A percentile compares a stretch with the other conserved stretches of the same genome.
These are phyloP conservation scores for Dryobota labecula DNA, from an alignment of 2,888 invertebrate genomes.

Conservation along the genomic window DNA sequence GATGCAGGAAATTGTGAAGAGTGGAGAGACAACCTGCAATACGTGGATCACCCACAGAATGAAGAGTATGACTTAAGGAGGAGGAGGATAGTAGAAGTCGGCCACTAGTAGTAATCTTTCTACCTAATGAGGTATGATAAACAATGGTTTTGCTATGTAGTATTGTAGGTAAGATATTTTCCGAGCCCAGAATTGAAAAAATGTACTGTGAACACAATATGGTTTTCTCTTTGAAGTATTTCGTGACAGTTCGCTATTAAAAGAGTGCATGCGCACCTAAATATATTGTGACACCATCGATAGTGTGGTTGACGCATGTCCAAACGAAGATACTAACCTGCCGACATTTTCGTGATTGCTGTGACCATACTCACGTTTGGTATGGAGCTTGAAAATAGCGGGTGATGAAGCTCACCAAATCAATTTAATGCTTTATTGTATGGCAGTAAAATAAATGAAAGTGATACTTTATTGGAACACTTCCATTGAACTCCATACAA, in stretches of 20 bases:
- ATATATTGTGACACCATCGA: constrained; percentile 23
- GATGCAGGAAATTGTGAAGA: background rate
- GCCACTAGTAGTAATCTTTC: background rate
- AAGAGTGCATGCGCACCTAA: constrained; percentile 10
- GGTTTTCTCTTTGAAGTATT: constrained; percentile 31
- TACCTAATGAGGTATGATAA: too few species aligned
- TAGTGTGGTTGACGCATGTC: constrained; percentile 2
- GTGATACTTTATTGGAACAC: background rate
- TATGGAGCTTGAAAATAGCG: constrained; percentile 13
- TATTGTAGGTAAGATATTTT: background rate
- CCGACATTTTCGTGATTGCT: constrained; percentile 9
- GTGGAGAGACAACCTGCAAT: too few species aligned
- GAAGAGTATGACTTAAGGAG: background rate
- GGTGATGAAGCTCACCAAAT: constrained; percentile 13
- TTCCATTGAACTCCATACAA: background rate
- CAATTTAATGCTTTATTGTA: constrained; percentile 10
- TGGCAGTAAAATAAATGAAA: constrained; percentile 13
- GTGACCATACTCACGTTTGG: background rate
- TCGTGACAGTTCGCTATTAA: constrained; percentile 36
- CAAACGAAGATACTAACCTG: background rate
- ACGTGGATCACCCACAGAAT: background rate
- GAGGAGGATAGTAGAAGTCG: background rate
- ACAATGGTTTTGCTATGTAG: too few species aligned
- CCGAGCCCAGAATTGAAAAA: background rate
- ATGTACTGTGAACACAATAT: background rate